Conservation (phyloP, 1,140 invertebrate species). For the Globodera ellingtonae region DNA sequence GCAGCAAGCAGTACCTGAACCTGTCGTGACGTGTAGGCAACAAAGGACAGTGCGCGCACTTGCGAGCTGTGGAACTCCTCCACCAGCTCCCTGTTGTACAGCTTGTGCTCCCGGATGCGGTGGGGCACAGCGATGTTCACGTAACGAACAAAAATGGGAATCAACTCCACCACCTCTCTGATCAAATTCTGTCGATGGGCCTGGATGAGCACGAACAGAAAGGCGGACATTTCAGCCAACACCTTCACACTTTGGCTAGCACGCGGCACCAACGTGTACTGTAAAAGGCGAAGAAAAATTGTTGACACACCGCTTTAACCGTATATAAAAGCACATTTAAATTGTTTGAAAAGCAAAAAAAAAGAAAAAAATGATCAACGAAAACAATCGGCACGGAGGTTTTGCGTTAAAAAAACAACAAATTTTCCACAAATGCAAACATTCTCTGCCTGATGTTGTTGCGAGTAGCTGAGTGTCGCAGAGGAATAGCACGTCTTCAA, state of each 20-base stretch:
- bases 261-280: slow-evolving; percentile 47
- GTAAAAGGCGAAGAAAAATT: slow-evolving; percentile 16
- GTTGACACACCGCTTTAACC: neutral
- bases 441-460: neutral
- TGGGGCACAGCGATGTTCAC: slow-evolving; percentile 29
- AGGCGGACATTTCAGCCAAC: slow-evolving; percentile 41
- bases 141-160: slow-evolving; percentile 46
- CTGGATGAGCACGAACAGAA: slow-evolving; percentile 36
- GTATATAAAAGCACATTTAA: no score
- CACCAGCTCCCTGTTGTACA: slow-evolving; percentile 45
- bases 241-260: slow-evolving; percentile 47
- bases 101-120: slow-evolving; percentile 20
- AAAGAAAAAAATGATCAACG: no score
- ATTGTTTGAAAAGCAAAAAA: no score
- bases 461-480: slow-evolving; percentile 18
- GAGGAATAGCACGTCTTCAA: slow-evolving; percentile 20
- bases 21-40: slow-evolving; percentile 41
- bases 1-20: slow-evolving; percentile 14
- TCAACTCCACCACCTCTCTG: slow-evolving; percentile 32
- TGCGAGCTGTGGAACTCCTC: slow-evolving; percentile 49
- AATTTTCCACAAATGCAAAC: slow-evolving; percentile 1
- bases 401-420: neutral
- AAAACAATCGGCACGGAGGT: no score
- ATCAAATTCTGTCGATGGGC: slow-evolving; percentile 40
- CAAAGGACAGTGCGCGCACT: slow-evolving; percentile 45